Evolutionary conservation across 2,888 invertebrate species (phyloP).

Genomic region (Antheraea assamensis): DNA sequence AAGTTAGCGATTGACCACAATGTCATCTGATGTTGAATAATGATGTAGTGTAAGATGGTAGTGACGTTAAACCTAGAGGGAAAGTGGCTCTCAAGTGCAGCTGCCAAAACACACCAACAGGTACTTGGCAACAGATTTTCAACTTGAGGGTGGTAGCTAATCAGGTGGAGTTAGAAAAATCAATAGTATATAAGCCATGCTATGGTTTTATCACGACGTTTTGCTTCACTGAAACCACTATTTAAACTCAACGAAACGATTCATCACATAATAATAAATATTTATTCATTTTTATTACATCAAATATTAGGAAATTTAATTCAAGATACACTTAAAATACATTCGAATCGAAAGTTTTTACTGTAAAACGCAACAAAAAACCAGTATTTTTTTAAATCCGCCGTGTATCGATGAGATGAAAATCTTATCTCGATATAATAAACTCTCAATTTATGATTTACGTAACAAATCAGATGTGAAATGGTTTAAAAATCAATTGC

Average conservation of each 20-base stretch:
- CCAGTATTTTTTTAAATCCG: neutral
- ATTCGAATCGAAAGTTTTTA: neutral
- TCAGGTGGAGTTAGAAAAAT: too few species aligned
- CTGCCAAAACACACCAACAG: too few species aligned
- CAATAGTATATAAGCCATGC: too few species aligned
- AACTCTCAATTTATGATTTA: constrained; percentile 19
- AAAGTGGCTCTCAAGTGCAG: too few species aligned
- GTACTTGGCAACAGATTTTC: too few species aligned
- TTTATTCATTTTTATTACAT: neutral
- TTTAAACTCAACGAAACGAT: neutral
- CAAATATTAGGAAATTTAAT: neutral
- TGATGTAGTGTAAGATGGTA: too few species aligned
- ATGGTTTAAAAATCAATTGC: neutral
- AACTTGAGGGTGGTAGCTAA: too few species aligned
- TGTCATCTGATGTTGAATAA: too few species aligned
- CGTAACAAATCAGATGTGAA: constrained; percentile 25
- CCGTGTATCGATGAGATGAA: constrained; percentile 23
- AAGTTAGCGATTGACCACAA: too few species aligned
- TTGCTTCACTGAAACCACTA: too few species aligned
- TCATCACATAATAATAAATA: neutral
- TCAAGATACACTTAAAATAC: neutral
- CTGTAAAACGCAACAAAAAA: neutral
- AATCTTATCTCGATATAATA: constrained; percentile 39
- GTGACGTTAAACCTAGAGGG: too few species aligned
- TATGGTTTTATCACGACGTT: too few species aligned